These are phyloP conservation scores for Anthopleura sola DNA, from an alignment of 64 coral and sea anemone genomes.

Conservation along the genomic window DNA sequence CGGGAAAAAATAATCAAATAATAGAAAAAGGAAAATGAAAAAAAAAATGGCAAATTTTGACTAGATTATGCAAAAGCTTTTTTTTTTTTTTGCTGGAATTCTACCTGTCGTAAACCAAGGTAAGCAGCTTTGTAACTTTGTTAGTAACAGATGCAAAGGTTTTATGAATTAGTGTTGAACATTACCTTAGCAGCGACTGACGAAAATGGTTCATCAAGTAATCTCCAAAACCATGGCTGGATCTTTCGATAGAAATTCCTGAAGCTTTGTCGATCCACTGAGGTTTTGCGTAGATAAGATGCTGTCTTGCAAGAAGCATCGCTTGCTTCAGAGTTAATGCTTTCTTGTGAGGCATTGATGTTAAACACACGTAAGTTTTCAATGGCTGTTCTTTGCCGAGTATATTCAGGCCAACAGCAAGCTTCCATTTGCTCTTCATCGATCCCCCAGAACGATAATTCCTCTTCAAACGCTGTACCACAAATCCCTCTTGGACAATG, in stretches of 20 bases:
- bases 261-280: not conserved
- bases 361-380: constrained; percentile 52
- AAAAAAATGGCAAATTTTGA: too few relatives aligned
- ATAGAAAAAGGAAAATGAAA: not conserved
- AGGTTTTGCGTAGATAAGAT: constrained; percentile 10
- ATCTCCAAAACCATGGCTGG: constrained; percentile 42
- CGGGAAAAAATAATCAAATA: not conserved
- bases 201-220: constrained; percentile 59
- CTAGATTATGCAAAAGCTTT: too few relatives aligned
- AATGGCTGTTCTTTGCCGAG: constrained; percentile 57
- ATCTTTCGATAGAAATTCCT: constrained; percentile 22
- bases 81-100: too few relatives aligned
- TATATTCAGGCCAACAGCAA: constrained; percentile 67
- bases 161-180: not conserved
- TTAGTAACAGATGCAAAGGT: not conserved
- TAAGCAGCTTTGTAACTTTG: too few relatives aligned
- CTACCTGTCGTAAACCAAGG: too few relatives aligned
- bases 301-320: not conserved
- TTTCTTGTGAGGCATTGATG: constrained; percentile 27
- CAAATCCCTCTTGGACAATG: constrained; percentile 67
- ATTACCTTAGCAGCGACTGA: constrained; percentile 53
- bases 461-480: constrained; percentile 54
- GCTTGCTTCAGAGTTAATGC: constrained; percentile 23
- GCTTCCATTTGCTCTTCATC: constrained; percentile 69
- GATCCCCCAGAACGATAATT: constrained; percentile 71